Base-by-base conservation (phyloP, 1,140 invertebrate genomes). In the Scaptomyza hsui region DNA sequence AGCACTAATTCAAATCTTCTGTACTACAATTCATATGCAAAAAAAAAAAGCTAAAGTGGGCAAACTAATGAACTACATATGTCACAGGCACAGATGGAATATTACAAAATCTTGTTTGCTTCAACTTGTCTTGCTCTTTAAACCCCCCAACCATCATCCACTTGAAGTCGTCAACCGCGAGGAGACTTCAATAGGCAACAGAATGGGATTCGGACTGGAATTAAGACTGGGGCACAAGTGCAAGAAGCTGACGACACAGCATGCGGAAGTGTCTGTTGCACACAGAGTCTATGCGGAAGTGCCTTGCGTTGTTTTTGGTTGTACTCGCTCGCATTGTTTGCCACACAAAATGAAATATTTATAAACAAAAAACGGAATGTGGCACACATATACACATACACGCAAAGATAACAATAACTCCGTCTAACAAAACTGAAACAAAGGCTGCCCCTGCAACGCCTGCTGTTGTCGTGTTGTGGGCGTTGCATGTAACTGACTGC, bases 1-100 rank as follows among this genome's bases (percentile, higher is more conserved):
- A 88, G 82, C 83, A 72, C 82, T 86, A 86, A 86, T 86, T 86
- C 82, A 75, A 86, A 86, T 86, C 75, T 88, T 78, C 67, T 86
- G 82, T 86, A 82, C 51, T 86, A 82, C 51, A 32, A 75, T 65
- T 72, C 63, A 65, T 57, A 72, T 65, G 81, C 65, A 85, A 74
- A 86, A 76, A 62, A 13, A 39, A 67, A 18, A 45, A 53, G 0
- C 26, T n/a, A 41, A 29, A 10, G 4, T 9, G 24, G 10, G 10
- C 2, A 5, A 24, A 61, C 78, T 88, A 86, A 86, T 86, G 82
- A 86, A 88, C 82, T 88, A 88, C 82, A 86, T 88, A 81, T 83
- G 82, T 78, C 82, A 68, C n/a, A n/a, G n/a, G 26, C 26, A 78
- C 81, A 86, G 70, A 77, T 86, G 82, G 75, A 88, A 78, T 78